Base-by-base conservation (phyloP, 2,113 vertebrate genomes). In the Strix aluco region DNA sequence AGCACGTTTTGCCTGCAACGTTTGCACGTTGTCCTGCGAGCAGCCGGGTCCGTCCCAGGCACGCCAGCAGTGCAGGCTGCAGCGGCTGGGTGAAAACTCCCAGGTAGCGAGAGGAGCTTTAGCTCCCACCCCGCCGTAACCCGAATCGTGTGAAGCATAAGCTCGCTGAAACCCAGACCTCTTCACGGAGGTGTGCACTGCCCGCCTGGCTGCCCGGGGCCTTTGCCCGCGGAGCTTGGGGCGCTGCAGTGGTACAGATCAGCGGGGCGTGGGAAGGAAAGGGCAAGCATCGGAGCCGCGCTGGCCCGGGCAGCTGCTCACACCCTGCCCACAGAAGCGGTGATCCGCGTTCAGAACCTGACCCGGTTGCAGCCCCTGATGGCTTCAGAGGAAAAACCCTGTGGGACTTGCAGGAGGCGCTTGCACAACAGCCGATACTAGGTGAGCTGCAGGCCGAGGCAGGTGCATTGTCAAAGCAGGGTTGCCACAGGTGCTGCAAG, bases 11-110 rank as follows among this genome's bases (percentile, higher is more conserved):
- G 44, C 46, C 70, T 81, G 57, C 72, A 49, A 2, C 44, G 46
- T 69, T 85, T 81, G 34, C 54, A 21, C 0, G 1, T 34, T 65
- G 67, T 69, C 54, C 36, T 3, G 0, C 0, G 0, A 49, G 36
- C 70, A 67, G 59, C 30, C 34, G 6, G 58, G 77, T 63, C 80
- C 84, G 80, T 49, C n/a, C 91, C 80, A 61, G 54, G 57, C 73
- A 49, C 0, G 0, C n/a, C 49, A n/a, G 58, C 57, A 69, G 30
- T 12, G 54, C 21, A 15, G 44, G 38, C 14, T 13, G 73, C 57
- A 67, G 27, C 4, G 7, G 20, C 66, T 86, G 78, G 61, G 34
- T 38, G 65, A 70, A 73, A 55, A 32, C 15, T 73, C n/a, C 44
- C 21, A 58, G 15, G 66, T 10, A 65, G 40, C 0, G 0, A 74